Conservation (phyloP, 2,888 invertebrate species). For the Plagodis pulveraria region DNA sequence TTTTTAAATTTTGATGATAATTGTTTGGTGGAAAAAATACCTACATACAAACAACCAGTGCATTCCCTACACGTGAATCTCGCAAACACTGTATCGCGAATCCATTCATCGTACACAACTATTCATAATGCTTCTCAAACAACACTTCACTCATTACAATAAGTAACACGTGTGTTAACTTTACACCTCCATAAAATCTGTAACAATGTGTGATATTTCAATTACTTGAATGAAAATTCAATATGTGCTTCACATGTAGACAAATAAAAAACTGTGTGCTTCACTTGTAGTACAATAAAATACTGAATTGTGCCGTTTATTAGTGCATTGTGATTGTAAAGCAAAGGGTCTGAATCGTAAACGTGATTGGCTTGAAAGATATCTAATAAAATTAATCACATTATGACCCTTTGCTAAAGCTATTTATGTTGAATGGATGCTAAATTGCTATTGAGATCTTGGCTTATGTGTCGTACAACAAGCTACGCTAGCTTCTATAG, state of each 20-base stretch:
- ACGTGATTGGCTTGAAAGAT: neutral
- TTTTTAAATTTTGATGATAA: too few species aligned
- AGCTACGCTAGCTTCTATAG: slow-evolving; percentile 47
- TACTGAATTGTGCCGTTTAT: slow-evolving; percentile 8
- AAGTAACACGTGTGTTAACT: slow-evolving; percentile 10
- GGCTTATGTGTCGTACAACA: slow-evolving; percentile 44
- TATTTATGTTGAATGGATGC: slow-evolving; percentile 49
- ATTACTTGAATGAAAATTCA: slow-evolving; percentile 10
- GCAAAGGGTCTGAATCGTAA: slow-evolving; percentile 72
- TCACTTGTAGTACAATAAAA: slow-evolving; percentile 19
- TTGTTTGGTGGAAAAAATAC: too few species aligned
- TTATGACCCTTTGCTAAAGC: slow-evolving; percentile 72
- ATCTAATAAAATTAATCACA: neutral
- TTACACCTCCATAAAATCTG: slow-evolving; percentile 2
- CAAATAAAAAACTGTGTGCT: slow-evolving; percentile 28
- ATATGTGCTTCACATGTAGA: slow-evolving; percentile 14
- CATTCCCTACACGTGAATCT: too few species aligned
- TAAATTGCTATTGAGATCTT: slow-evolving; percentile 26
- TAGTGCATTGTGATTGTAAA: slow-evolving; percentile 63
- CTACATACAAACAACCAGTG: too few species aligned
- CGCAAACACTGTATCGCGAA: too few species aligned
- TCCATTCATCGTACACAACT: slow-evolving; percentile 1
- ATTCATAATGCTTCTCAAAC: slow-evolving; percentile 23
- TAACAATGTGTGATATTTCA: neutral
- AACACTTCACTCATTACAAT: slow-evolving; percentile 18